These are phyloP conservation scores for Schizopygopsis malacanthus DNA, from an alignment of 2,797 vertebrate species.

Conservation along the genomic window DNA sequence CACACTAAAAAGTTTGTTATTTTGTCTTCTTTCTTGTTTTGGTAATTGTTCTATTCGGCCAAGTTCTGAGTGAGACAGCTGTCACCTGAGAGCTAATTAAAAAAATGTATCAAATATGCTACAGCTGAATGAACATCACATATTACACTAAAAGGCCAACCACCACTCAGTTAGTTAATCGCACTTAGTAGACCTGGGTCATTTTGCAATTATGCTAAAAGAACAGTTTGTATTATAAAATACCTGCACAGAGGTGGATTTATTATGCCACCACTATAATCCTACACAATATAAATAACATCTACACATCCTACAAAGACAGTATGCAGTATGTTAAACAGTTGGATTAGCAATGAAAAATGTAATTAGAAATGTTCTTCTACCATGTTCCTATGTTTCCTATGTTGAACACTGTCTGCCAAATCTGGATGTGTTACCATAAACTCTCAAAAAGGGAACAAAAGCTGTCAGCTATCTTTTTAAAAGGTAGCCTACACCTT, in stretches of 20 bases:
- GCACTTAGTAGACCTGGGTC: background rate
- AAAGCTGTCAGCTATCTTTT: no score
- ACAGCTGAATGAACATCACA: background rate
- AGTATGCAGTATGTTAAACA: background rate
- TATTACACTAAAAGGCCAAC: background rate
- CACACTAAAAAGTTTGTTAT: background rate
- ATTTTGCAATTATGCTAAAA: background rate
- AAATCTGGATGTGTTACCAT: no score
- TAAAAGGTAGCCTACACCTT: no score
- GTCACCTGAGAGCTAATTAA: background rate
- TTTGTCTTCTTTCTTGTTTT: background rate
- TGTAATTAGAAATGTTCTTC: background rate
- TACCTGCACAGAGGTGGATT: background rate
- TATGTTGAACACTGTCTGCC: background rate
- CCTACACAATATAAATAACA: background rate
- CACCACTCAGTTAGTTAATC: background rate
- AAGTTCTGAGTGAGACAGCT: background rate
- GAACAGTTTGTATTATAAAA: background rate
- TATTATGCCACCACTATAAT: background rate
- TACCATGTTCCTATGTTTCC: background rate
- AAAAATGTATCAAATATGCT: background rate
- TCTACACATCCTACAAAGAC: background rate
- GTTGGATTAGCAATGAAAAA: background rate
- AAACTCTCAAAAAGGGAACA: no score
- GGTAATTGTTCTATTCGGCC: background rate